Conservation (phyloP, 2,797 vertebrate species). For the Craterocephalus amniculus region DNA sequence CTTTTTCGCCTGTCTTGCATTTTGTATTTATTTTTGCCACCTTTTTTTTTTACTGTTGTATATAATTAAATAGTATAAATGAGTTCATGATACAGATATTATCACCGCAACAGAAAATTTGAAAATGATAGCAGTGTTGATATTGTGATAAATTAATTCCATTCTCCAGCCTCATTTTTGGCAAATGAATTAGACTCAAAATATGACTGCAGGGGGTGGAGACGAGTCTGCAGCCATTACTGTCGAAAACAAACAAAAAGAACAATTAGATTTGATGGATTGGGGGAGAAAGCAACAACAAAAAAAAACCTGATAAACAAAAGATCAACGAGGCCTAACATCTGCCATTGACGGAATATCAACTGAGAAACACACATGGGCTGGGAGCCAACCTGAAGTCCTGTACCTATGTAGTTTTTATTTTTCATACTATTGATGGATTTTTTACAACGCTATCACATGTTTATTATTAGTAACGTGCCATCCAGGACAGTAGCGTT, state of each 20-base stretch:
- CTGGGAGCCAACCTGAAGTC: neutral
- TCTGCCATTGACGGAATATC: neutral
- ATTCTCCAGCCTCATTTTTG: neutral
- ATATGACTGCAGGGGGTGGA: conserved; percentile 1
- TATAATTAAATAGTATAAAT: neutral
- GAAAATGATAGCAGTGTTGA: neutral
- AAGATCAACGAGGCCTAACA: neutral
- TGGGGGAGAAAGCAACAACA: neutral
- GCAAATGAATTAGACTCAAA: conserved; percentile 3
- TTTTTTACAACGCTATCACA: neutral
- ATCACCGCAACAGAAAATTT: neutral
- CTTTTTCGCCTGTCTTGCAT: neutral
- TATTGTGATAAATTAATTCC: conserved; percentile 2
- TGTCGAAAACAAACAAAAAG: conserved; percentile 11
- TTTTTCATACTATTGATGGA: neutral
- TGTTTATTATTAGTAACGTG: neutral
- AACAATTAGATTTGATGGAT: conserved; percentile 2
- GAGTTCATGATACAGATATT: neutral
- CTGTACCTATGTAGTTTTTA: neutral
- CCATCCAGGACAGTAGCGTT: neutral
- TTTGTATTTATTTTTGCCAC: too few species aligned
- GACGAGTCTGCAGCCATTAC: neutral
- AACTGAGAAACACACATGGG: neutral
- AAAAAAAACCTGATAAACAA: conserved; percentile 13
- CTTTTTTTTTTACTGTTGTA: neutral